Conservation (phyloP, 1,140 invertebrate species). For the Eciton burchellii region DNA sequence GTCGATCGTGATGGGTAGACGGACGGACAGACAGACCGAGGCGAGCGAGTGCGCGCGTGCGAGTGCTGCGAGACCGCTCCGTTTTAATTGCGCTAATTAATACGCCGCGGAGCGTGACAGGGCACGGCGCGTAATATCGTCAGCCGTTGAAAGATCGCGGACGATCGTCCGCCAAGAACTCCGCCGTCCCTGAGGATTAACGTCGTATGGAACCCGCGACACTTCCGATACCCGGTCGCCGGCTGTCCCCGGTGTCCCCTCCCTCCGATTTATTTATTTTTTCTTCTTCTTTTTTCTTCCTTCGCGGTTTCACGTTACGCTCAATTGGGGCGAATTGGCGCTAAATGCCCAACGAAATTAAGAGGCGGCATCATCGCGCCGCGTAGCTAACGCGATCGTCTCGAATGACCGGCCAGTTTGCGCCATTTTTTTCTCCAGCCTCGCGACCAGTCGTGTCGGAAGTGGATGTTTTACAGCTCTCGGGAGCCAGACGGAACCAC, state of each 20-base stretch:
- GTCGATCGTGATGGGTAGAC: background rate
- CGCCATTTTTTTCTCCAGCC: background rate
- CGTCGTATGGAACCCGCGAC: background rate
- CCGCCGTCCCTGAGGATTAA: conserved; percentile 53
- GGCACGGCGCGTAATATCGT: background rate
- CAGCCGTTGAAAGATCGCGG: conserved; percentile 12
- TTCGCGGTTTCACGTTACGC: conserved; percentile 31
- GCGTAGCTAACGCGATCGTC: background rate
- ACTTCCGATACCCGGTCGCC: conserved; percentile 9
- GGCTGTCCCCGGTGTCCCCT: too few species aligned
- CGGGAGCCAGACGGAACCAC: background rate
- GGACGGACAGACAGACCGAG: conserved; percentile 4
- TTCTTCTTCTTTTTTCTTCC: background rate
- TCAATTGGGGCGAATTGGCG: conserved; percentile 34
- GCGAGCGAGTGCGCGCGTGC: conserved; percentile 16
- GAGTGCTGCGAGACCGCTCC: background rate
- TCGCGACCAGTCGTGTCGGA: background rate
- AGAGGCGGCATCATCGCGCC: conserved; percentile 33
- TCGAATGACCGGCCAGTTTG: conserved; percentile 27
- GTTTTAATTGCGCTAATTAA: conserved; percentile 38
- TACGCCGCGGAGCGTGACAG: conserved; percentile 19
- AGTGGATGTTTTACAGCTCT: conserved; percentile 33
- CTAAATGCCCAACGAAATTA: conserved; percentile 16
- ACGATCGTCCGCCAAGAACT: conserved; percentile 9
- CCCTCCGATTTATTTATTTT: too few species aligned